Base-by-base conservation (phyloP, 2,113 vertebrate species). In the Rafetus swinhoei region DNA sequence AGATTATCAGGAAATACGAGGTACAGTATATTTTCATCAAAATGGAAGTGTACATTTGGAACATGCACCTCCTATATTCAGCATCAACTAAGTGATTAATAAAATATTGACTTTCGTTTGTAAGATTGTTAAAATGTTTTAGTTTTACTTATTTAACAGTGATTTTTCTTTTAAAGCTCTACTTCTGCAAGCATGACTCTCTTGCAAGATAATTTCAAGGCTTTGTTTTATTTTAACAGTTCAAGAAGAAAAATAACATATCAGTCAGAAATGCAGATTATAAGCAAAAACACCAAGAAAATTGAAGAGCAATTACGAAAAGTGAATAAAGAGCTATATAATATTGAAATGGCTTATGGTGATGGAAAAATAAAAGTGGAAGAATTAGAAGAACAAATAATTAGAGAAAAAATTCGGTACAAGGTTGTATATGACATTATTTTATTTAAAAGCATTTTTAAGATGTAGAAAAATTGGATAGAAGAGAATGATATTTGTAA, bases 241-340 rank as follows among this genome's bases (percentile, higher is more conserved):
- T 32, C 96, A 92, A 96, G 2, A 81, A 93, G 59, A 84, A 97
- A 93, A 95, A 5, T 53, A 32, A 19, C 10, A 0, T 55, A 93
- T 76, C 89, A 97, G 35, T 11, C 69, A 22, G 96, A 97, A 95
- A 84, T 97, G 0, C n/a, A 96, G 39, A 29, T 27, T 76, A 97
- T 98, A 91, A 35, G 95, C 53, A 96, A 97, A 96, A 89, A 90
- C 92, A 97, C 98, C 60, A 45, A 14, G 87, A 92, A 97, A 95
- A 97, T 98, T 92, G 97, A 98, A 62, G 91, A 97, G 15, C 94
- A 97, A 90, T 95, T 97, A 96, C 97, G 96, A 96, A 90, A 96
- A 55, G 93, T 98, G 76, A 97, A 97, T 92, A 97, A 95, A 57
- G 97, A 98, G 77, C 83, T 98, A 87, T 97, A 95, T 94, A 90